Evolutionary conservation across 2,113 vertebrate species (phyloP).

Genomic region (Caranx ignobilis): DNA sequence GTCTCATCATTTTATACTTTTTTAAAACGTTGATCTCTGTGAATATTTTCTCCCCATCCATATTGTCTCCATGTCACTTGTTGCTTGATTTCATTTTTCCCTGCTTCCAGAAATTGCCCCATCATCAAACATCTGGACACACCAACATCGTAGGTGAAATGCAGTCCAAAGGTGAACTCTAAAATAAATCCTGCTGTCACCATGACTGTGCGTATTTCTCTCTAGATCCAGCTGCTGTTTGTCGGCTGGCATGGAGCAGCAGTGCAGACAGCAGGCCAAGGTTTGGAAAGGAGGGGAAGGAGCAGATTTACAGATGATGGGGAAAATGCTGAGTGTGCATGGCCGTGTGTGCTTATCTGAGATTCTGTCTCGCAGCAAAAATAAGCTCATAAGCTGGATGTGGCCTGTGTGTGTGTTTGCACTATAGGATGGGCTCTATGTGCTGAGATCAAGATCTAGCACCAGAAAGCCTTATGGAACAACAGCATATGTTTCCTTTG

Average conservation of each 20-base stretch:
- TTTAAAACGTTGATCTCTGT: not conserved
- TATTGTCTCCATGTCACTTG: not conserved
- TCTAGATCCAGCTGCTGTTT: conserved; percentile 12
- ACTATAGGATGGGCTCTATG: not conserved
- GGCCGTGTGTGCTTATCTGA: not conserved
- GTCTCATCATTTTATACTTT: conserved; percentile 23
- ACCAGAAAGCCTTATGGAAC: not conserved
- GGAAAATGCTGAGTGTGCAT: not conserved
- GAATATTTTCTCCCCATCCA: conserved; percentile 1
- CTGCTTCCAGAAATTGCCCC: not conserved
- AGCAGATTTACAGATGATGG: conserved; percentile 10
- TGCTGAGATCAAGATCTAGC: not conserved
- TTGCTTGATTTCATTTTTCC: not conserved
- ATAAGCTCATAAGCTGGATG: conserved; percentile 17
- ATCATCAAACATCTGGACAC: not conserved
- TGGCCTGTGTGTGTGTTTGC: not conserved
- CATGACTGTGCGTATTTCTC: conserved; percentile 21
- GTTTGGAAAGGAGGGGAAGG: not conserved
- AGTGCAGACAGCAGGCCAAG: not conserved
- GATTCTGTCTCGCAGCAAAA: conserved; percentile 28
- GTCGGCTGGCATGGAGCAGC: not conserved
- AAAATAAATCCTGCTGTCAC: conserved; percentile 63
- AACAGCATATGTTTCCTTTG: not conserved
- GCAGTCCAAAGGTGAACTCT: conserved; percentile 31
- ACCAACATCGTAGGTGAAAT: not conserved